phyloP scores from a whole-genome alignment of 2,888 invertebrate genomes.

The Pharmacophagus antenor region DNA sequence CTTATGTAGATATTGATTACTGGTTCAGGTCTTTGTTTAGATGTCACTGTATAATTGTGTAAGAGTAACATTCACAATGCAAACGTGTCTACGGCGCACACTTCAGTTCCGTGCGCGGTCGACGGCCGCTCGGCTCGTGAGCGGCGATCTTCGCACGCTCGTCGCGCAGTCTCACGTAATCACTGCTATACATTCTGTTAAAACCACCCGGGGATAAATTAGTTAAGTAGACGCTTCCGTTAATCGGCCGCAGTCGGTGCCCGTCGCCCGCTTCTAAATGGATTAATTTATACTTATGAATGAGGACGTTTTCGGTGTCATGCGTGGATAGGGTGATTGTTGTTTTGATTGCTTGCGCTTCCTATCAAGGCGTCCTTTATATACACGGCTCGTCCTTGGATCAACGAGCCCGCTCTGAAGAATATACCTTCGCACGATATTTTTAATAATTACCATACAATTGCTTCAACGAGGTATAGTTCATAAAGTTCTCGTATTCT shows the following conservation, averaged over 20 bases:
- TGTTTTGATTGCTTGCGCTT: conserved; percentile 76
- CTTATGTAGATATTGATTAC: no score
- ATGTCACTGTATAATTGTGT: no score
- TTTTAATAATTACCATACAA: neutral
- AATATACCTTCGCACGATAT: conserved; percentile 12
- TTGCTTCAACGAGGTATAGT: no score
- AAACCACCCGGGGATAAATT: conserved; percentile 81
- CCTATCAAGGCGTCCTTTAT: conserved; percentile 74
- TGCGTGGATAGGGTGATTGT: conserved; percentile 79
- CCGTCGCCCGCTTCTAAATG: conserved; percentile 76
- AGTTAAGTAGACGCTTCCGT: conserved; percentile 82
- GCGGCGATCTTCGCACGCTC: conserved; percentile 61
- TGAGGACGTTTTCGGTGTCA: conserved; percentile 81
- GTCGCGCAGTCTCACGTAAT: conserved; percentile 68
- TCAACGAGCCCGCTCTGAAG: conserved; percentile 5
- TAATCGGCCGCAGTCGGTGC: conserved; percentile 76
- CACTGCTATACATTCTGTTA: conserved; percentile 82
- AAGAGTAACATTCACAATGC: no score
- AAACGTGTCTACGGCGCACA: neutral
- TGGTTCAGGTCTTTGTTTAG: no score
- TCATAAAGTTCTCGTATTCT: no score
- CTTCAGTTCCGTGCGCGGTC: neutral
- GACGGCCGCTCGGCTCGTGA: neutral
- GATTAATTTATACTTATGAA: conserved; percentile 82
- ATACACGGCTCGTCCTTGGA: conserved; percentile 51